These are phyloP conservation scores for Galleria mellonella DNA, from an alignment of 1,140 invertebrate genomes.

Conservation along the genomic window DNA sequence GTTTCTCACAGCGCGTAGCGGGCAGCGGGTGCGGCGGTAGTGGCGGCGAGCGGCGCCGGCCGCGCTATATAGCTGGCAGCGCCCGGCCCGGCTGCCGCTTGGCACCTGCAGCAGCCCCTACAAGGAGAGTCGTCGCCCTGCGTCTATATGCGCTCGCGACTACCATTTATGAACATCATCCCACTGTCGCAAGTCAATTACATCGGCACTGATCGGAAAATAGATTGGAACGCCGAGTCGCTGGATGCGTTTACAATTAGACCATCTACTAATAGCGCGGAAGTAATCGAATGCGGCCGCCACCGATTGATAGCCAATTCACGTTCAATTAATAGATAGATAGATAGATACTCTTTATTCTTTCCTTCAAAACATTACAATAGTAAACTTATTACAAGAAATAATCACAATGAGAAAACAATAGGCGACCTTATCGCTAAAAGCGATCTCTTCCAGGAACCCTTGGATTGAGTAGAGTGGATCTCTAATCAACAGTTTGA, in stretches of 20 bases:
- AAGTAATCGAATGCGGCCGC: not conserved
- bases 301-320: conserved; percentile 2
- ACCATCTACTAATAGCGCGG: not conserved
- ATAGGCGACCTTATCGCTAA: too few relatives aligned
- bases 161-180: conserved; percentile 29
- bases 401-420: too few relatives aligned
- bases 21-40: conserved; percentile 10
- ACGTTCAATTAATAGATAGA: too few relatives aligned
- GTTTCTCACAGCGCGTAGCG: conserved; percentile 12
- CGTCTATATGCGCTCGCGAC: conserved; percentile 10
- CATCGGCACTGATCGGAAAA: conserved; percentile 7
- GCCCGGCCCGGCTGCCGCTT: conserved; percentile 4
- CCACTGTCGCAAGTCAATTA: not conserved
- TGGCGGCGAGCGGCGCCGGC: conserved; percentile 6
- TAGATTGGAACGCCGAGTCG: not conserved
- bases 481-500: too few relatives aligned
- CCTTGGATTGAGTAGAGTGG: too few relatives aligned
- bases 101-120: conserved; percentile 14
- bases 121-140: conserved; percentile 11
- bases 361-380: too few relatives aligned
- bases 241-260: not conserved
- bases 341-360: too few relatives aligned
- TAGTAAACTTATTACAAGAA: too few relatives aligned
- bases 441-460: too few relatives aligned
- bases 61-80: not conserved